These are phyloP conservation scores for Toxotes chatareus DNA, from an alignment of 2,113 vertebrate species.

Conservation along the genomic window DNA sequence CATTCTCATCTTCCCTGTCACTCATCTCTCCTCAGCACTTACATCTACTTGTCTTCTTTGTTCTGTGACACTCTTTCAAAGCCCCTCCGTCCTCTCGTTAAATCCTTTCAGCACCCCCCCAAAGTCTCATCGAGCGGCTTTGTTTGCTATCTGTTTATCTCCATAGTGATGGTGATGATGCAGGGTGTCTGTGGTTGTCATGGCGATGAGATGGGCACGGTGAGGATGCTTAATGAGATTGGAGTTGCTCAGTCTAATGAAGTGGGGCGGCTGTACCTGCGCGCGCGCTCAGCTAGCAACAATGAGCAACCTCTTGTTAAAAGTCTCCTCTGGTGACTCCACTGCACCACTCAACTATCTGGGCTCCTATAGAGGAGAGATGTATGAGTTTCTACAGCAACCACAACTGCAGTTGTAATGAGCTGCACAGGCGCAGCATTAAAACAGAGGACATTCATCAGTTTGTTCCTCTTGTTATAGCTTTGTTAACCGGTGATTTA, in stretches of 20 bases:
- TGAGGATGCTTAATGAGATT: conserved; percentile 68
- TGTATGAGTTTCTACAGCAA: conserved; percentile 25
- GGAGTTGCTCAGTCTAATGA: conserved; percentile 65
- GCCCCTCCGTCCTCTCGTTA: conserved; percentile 2
- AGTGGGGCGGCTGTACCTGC: conserved; percentile 50
- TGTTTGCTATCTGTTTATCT: conserved; percentile 55
- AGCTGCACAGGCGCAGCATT: conserved; percentile 2
- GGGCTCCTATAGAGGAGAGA: conserved; percentile 26
- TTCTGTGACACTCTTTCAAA: conserved; percentile 6
- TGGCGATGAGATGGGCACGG: conserved; percentile 47
- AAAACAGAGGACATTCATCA: background rate
- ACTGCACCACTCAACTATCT: background rate
- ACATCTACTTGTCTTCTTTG: background rate
- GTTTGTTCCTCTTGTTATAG: background rate
- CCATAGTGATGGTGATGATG: conserved; percentile 55
- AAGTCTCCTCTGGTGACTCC: conserved; percentile 48
- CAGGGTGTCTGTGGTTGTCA: conserved; percentile 68
- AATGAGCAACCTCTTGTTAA: conserved; percentile 54
- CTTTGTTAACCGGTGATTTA: conserved; percentile 37
- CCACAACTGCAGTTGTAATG: conserved; percentile 9
- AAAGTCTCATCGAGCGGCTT: conserved; percentile 40
- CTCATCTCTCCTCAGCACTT: conserved; percentile 28
- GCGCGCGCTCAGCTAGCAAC: conserved; percentile 44
- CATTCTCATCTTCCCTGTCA: conserved; percentile 47
- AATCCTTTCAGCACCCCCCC: background rate